These are phyloP conservation scores for Thymallus thymallus DNA, from an alignment of 2,113 vertebrate genomes.

Conservation along the genomic window DNA sequence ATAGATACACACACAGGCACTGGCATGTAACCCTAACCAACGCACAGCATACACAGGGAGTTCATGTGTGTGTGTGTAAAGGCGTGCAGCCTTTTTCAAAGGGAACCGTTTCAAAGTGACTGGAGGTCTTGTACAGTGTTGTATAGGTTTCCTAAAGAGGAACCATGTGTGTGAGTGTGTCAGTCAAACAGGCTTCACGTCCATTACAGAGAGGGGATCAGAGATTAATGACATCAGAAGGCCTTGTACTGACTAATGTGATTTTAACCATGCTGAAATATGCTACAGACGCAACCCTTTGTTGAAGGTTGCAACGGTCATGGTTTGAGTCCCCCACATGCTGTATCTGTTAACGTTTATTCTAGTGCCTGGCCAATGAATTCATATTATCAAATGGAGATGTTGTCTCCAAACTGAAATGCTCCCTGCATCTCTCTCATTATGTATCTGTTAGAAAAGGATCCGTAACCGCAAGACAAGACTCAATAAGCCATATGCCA, in stretches of 20 bases:
- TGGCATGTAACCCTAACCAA: constrained; percentile 11
- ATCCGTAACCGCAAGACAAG: constrained; percentile 69
- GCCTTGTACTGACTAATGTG: background rate
- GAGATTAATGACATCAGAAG: no score
- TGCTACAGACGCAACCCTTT: background rate
- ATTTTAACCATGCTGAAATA: background rate
- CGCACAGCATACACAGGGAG: background rate
- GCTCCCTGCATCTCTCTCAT: background rate
- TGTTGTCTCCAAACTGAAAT: constrained; percentile 5
- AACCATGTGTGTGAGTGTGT: background rate
- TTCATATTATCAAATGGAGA: no score
- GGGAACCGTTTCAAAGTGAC: constrained; percentile 3
- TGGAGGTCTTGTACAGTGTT: background rate
- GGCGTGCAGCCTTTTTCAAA: constrained; percentile 6
- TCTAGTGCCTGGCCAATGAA: no score
- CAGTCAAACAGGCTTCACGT: background rate
- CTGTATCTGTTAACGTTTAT: no score
- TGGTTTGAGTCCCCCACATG: no score
- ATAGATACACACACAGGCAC: background rate
- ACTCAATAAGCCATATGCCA: constrained; percentile 68
- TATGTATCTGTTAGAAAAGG: constrained; percentile 64
- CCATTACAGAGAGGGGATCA: background rate
- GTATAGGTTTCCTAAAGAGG: background rate
- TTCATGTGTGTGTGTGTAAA: constrained; percentile 6
- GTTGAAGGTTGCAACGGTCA: no score